Base-by-base conservation (phyloP, 2,797 vertebrate species). In the Ceyx erithaca region DNA sequence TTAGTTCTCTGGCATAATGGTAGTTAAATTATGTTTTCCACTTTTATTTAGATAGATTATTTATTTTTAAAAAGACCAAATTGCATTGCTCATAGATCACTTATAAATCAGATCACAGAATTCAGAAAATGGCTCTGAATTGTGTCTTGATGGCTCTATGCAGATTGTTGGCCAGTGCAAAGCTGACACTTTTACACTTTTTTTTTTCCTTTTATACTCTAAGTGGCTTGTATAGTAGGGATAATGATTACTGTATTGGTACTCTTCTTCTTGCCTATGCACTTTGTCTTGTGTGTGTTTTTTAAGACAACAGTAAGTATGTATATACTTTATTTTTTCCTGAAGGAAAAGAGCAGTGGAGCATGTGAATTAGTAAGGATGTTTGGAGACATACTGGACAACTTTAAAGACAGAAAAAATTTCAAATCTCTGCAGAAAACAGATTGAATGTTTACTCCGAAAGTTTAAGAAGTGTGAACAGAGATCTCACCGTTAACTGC, bases 21-120 rank as follows among this genome's bases (percentile, higher is more conserved):
- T 8, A 71, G 33, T 30, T 20, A 93, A 93, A 88, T 25, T 9
- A 62, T 49, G 70, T 88, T 81, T 85, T 72, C 26, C 55, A 54
- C 73, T 91, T 94, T 88, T 89, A 84, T 84, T 87, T 84, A 31
- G 67, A 83, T 45, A 79, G 33, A 70, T 81, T 12, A 90, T 86
- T 92, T 86, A 67, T 91, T 92, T 92, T 90, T 94, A 23, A 90
- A 91, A 90, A 84, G 77, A 35, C 10, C 3, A 81, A 81, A 93
- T 84, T 61, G 5, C 35, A 70, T 87, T 89, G 88, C 52, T 84
- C 37, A 48, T 43, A 54, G 18, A 52, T 70, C 18, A 37, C 14
- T 81, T 77, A 84, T 12, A 92, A 94, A 93, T 96, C 86, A 88
- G 23, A 86, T 63, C 31, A 78, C 23, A 55, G 49, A 69, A 83